Conservation (phyloP, 2,113 vertebrate genomes). For the Neopipo cinnamomea region DNA sequence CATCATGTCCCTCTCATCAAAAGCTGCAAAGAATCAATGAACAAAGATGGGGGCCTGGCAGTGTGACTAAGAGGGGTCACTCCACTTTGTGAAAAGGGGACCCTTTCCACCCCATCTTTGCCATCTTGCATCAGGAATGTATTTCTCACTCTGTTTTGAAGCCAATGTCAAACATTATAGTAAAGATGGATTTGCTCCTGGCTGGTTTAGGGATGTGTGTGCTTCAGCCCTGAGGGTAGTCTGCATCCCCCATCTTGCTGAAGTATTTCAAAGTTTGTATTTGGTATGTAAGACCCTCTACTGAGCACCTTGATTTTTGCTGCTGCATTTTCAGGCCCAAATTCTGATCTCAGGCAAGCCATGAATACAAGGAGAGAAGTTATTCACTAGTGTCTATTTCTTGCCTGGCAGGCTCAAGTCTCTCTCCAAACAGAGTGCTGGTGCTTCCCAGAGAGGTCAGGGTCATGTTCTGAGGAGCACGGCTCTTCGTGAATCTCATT, state of each 20-base stretch:
- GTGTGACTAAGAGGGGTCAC: background rate
- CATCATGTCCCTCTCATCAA: background rate
- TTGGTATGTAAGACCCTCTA: background rate
- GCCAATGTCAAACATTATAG: background rate
- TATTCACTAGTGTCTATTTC: background rate
- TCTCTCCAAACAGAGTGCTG: background rate
- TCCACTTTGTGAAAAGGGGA: background rate
- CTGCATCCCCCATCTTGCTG: background rate
- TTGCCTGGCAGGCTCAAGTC: background rate
- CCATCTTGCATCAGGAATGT: background rate
- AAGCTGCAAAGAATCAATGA: background rate
- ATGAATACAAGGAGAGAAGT: background rate
- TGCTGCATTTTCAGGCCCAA: fast-evolving
- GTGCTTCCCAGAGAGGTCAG: background rate
- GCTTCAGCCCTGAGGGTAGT: background rate
- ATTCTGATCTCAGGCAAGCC: background rate
- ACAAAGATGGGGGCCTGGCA: background rate
- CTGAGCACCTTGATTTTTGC: background rate
- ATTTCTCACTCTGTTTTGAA: background rate
- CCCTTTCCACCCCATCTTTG: background rate
- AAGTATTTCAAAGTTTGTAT: background rate
- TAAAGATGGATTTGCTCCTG: background rate
- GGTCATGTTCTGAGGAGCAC: background rate
- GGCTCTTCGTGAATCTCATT: conserved; percentile 31
- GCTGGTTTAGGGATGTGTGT: background rate